Evolutionary conservation across 53 echinoderm and acorn worm genomes (phyloP), one percentile per base, ranked within the genome.

Genomic region (Henricia sp.): DNA sequence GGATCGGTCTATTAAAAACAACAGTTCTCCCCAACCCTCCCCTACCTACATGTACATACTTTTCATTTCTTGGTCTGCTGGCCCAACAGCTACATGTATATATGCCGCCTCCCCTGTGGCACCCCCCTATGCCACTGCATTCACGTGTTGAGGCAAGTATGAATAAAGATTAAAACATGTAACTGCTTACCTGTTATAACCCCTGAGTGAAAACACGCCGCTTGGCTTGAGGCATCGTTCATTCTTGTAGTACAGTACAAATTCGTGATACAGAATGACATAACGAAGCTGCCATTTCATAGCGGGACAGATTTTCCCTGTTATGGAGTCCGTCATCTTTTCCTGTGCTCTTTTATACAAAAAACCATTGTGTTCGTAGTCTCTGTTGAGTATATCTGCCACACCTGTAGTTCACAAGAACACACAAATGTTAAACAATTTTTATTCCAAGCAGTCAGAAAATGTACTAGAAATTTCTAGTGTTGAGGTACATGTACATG

Each of bases 211-310:
- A 60, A 95, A 95, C 63, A 86, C 88, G 3, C 95, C 95, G 37
- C 91, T 86, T 0, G 95, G 95, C 33, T 77, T 77, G 54, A 39
- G 57, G 44, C 88, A 72, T 54, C 73, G 91, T 43, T 95, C 95
- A 55, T 91, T 88, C 87, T 86, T 91, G 84, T 74, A 95, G 91
- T 95, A 95, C 52, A 93, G 40, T 16, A 95, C 73, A 37, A 80
- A 93, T 44, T 95, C 91, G 50, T 89, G 72, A 69, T 95, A 95
- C 19, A 95, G 83, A 58, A 95, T 88, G 42, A 95, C 91, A 30
- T 95, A 95, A 24, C 95, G 93, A 11, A 95, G 91, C 82, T 95
- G 95, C 95, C 95, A 95, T 76, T 89, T 86, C 21, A 82, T 21
- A n/a, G 67, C 13, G 12, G 82, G 21, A 33, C 13, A 42, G 73